Percentiles rank a stretch among this genome's conserved stretches.
These are phyloP conservation scores for Uloborus plumipes DNA, from an alignment of 2,888 invertebrate genomes.

Conservation along the genomic window DNA sequence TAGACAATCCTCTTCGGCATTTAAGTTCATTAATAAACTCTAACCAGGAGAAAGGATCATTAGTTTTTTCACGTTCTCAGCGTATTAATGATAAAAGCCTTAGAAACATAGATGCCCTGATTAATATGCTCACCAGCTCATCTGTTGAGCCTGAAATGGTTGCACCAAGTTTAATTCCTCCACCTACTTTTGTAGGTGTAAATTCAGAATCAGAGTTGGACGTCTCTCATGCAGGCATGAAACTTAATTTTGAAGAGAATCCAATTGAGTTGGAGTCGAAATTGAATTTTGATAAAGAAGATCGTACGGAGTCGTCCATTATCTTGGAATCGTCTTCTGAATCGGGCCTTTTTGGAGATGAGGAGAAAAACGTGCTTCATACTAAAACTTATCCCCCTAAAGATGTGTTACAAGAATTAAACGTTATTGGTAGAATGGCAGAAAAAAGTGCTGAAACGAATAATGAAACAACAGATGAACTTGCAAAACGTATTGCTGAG, in stretches of 20 bases:
- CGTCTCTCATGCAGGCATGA: neutral
- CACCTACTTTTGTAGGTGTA: neutral
- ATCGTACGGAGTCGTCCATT: no score
- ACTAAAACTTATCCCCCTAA: neutral
- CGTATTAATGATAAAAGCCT: constrained; percentile 11
- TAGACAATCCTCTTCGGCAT: neutral
- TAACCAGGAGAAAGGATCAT: no score
- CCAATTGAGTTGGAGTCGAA: no score
- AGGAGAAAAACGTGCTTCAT: no score
- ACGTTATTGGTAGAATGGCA: constrained; percentile 39
- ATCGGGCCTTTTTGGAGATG: no score
- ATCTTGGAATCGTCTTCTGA: no score
- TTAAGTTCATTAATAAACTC: no score
- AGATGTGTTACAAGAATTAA: constrained; percentile 5
- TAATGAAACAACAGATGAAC: neutral
- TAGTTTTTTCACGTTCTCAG: neutral
- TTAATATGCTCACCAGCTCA: constrained; percentile 25
- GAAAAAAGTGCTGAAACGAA: neutral
- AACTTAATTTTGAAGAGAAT: no score
- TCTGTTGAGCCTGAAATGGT: constrained; percentile 2
- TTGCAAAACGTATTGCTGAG: neutral
- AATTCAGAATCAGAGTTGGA: neutral
- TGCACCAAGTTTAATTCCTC: constrained; percentile 10
- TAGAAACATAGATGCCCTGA: constrained; percentile 22
- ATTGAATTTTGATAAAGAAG: no score